Base-by-base conservation (phyloP, 2,888 invertebrate species). In the Amphimallon solstitiale region DNA sequence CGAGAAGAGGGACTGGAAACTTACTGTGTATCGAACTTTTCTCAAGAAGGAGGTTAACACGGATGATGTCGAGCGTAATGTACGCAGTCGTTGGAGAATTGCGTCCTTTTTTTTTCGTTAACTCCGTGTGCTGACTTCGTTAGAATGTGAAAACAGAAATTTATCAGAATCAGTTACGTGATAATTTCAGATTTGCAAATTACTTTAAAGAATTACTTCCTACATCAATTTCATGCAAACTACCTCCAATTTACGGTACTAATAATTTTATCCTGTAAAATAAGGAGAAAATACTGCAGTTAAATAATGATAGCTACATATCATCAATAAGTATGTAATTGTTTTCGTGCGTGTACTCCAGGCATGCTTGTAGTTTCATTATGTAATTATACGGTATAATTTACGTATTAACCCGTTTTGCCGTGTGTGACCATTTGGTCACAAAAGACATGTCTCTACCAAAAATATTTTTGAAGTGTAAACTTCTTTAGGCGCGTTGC, bases 121-220 rank as follows among this genome's bases (percentile, higher is more conserved):
- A 34, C 38, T n/a, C n/a, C 29, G 14, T 29, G 43, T 59, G 56
- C 43, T 59, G 56, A 43, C 40, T 59, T 59, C 56, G 29, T 43
- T 45, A 29, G 56, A 59, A 59, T 59, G 56, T 59, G 56, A 59
- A 59, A 59, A 59, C 23, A 59, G 56, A 43, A 54, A 59, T 59
- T 59, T 43, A 59, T 59, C 56, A 59, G 43, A 59, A 43, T 59
- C 29, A 29, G 56, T 59, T 59, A 59, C 56, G 45, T 43, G 56
- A 59, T 59, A 29, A 59, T 59, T 59, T 43, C 56, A 7, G 43
- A 59, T 59, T 59, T 59, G 56, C 23, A 59, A 59, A 43, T 29
- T 43, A 43, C 43, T 15, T 43, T 59, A 59, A 59, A 59, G 29
- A 59, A 43, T 59, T 59, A 34, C 43, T 59, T 59, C 43, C 56